Evolutionary conservation across 2,888 invertebrate species (phyloP).

Genomic region (Drosophila mercatorum): DNA sequence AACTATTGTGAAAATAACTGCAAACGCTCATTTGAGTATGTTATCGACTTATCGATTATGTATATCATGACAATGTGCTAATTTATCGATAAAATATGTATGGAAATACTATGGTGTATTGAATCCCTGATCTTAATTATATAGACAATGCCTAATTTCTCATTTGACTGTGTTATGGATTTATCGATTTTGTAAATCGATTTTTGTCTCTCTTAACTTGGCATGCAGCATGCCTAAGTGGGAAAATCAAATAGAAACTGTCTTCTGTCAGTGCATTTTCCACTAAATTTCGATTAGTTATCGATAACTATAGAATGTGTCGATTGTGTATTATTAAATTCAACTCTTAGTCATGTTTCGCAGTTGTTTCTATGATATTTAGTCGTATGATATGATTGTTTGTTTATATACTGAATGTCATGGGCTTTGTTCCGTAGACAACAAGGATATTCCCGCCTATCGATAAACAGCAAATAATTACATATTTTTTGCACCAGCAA

Average conservation of each 20-base stretch:
- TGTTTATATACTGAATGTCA: constrained; percentile 58
- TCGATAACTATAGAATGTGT: constrained; percentile 11
- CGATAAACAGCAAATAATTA: constrained; percentile 11
- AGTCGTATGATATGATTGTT: constrained; percentile 68
- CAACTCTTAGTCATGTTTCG: constrained; percentile 20
- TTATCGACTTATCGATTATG: constrained; percentile 7
- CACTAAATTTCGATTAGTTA: constrained; percentile 12
- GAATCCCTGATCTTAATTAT: constrained; percentile 5
- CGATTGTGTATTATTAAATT: constrained; percentile 7
- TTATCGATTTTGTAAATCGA: constrained; percentile 6
- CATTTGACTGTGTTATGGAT: constrained; percentile 32
- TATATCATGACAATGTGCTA: not conserved
- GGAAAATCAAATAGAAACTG: not conserved
- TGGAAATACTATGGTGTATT: constrained; percentile 1
- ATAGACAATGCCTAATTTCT: constrained; percentile 18
- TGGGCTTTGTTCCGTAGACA: constrained; percentile 26
- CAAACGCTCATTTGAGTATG: constrained; percentile 50
- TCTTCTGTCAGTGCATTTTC: not conserved
- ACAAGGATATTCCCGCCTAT: constrained; percentile 21
- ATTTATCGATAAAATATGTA: not conserved
- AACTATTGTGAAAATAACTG: constrained; percentile 14
- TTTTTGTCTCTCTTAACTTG: not conserved
- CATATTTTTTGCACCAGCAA: constrained; percentile 1
- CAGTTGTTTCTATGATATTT: constrained; percentile 49
- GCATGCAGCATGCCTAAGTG: not conserved